A percentile compares a stretch with the other conserved stretches of the same genome.
These are phyloP conservation scores for Herpailurus yagouaroundi DNA, from an alignment of 2,113 vertebrate species.

Conservation along the genomic window DNA sequence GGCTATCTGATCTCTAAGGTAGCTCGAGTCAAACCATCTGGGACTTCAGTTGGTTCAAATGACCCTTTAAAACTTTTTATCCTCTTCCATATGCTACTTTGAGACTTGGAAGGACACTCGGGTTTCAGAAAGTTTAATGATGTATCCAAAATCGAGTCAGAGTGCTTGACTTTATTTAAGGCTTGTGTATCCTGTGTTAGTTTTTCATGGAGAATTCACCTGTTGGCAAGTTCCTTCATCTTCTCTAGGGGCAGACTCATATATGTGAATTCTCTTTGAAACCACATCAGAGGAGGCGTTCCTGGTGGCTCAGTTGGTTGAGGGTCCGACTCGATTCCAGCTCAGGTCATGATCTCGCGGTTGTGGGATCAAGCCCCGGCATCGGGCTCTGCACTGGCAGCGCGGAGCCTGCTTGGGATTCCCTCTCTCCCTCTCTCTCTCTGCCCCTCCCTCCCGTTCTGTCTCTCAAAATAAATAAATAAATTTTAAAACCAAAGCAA, in stretches of 20 bases:
- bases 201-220: slow-evolving; percentile 26
- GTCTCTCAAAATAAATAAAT: too few relatives aligned
- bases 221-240: slow-evolving; percentile 7
- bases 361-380: too few relatives aligned
- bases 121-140: slow-evolving; percentile 28
- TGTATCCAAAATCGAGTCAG: neutral
- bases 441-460: too few relatives aligned
- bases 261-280: slow-evolving; percentile 40
- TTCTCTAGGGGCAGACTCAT: slow-evolving; percentile 25
- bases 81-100: neutral
- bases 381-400: too few relatives aligned
- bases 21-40: slow-evolving; percentile 20
- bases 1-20: neutral
- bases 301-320: too few relatives aligned
- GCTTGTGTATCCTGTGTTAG: neutral
- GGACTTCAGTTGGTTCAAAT: neutral
- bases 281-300: neutral
- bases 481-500: slow-evolving; percentile 34
- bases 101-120: neutral
- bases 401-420: too few relatives aligned
- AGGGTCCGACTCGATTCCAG: too few relatives aligned
- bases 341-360: too few relatives aligned
- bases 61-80: neutral
- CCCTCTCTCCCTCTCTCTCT: too few relatives aligned
- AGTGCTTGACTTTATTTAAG: slow-evolving; percentile 30